Evolutionary conservation across 2,888 invertebrate genomes (phyloP).

Genomic region (Eupithecia pulchellata): DNA sequence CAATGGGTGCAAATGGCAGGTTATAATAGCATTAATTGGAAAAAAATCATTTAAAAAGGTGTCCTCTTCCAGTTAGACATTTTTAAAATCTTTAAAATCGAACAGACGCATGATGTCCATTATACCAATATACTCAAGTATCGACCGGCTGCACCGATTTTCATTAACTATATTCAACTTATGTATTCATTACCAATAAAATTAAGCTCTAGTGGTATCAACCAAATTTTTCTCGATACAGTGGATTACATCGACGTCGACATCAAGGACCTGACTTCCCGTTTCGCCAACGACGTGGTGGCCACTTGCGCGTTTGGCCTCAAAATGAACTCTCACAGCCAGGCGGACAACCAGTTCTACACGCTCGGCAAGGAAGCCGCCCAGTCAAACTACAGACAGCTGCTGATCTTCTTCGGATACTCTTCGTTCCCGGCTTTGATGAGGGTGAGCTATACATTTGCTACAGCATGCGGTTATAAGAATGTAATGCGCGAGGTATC

Average conservation of each 20-base stretch:
- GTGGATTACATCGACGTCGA: constrained; percentile 63
- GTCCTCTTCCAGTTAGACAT: too few relatives aligned
- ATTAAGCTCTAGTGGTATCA: neutral
- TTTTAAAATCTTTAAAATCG: too few relatives aligned
- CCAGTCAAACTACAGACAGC: constrained; percentile 49
- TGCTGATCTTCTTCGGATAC: constrained; percentile 51
- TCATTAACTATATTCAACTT: too few relatives aligned
- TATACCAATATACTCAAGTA: too few relatives aligned
- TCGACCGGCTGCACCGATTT: too few relatives aligned
- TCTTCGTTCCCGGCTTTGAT: constrained; percentile 49
- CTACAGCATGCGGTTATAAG: too few relatives aligned
- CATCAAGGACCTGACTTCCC: constrained; percentile 72
- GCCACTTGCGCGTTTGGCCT: constrained; percentile 83
- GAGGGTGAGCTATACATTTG: too few relatives aligned
- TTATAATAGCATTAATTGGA: too few relatives aligned
- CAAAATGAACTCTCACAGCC: constrained; percentile 82
- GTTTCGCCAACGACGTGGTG: constrained; percentile 82
- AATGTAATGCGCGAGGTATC: too few relatives aligned
- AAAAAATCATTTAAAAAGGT: too few relatives aligned
- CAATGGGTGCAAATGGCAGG: neutral
- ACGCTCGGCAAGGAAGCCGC: constrained; percentile 76
- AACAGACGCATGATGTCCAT: too few relatives aligned
- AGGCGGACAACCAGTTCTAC: constrained; percentile 84
- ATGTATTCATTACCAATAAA: neutral
- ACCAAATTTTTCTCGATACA: constrained; percentile 29